A percentile compares a stretch with the other conserved stretches of the same genome.
phyloP scores from a whole-genome alignment of 2,888 invertebrate species.

The Microdon myrmicae region DNA sequence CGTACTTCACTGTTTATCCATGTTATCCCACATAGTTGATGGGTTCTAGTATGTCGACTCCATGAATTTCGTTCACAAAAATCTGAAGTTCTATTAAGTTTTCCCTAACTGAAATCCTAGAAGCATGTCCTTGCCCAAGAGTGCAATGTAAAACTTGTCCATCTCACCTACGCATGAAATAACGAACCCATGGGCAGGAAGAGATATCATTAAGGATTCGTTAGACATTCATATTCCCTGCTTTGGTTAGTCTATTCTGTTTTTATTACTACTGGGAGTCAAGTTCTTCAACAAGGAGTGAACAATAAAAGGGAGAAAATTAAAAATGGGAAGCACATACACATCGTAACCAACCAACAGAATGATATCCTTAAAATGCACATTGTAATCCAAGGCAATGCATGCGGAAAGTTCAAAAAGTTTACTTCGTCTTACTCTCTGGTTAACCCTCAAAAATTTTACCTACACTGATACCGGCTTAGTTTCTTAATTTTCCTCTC shows the following conservation, averaged over 20 bases:
- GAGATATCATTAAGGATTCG: slow-evolving; percentile 30
- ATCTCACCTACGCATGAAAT: slow-evolving; percentile 16
- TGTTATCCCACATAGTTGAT: slow-evolving; percentile 18
- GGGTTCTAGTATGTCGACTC: slow-evolving; percentile 9
- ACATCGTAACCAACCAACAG: slow-evolving; percentile 16
- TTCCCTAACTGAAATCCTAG: slow-evolving; percentile 21
- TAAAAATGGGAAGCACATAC: slow-evolving; percentile 7
- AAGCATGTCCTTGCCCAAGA: slow-evolving; percentile 3
- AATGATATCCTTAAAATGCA: slow-evolving; percentile 36
- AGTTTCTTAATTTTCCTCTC: slow-evolving; percentile 26
- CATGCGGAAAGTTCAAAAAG: slow-evolving; percentile 42
- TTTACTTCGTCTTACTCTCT: slow-evolving; percentile 37
- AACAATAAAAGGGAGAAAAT: slow-evolving; percentile 6
- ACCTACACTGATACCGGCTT: slow-evolving; percentile 11
- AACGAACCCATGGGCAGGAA: slow-evolving; percentile 20
- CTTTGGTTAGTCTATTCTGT: no score
- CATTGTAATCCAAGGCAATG: slow-evolving; percentile 41
- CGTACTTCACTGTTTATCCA: slow-evolving; percentile 6
- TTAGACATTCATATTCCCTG: slow-evolving; percentile 13
- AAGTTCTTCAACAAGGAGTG: no score
- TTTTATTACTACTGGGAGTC: no score
- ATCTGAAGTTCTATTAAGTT: slow-evolving; percentile 26
- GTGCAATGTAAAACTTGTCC: slow-evolving; percentile 1
- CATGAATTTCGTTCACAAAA: no score
- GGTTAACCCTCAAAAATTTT: slow-evolving; percentile 30